Conservation (phyloP, 2,113 vertebrate species). For the Megatriorchis doriae region DNA sequence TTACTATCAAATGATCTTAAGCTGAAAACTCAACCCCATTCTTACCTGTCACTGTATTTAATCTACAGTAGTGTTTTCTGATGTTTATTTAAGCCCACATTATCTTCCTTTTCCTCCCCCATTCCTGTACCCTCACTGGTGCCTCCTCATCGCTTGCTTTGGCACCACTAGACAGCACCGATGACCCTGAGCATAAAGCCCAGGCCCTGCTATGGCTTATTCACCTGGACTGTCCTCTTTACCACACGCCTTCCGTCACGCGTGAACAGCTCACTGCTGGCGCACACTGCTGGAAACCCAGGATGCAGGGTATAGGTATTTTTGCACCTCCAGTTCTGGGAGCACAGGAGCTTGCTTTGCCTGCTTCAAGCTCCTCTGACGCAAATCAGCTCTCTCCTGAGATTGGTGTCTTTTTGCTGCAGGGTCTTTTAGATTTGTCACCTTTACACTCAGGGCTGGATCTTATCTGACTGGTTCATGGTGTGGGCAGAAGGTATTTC, state of each 20-base stretch:
- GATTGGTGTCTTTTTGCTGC: background rate
- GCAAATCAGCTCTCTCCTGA: background rate
- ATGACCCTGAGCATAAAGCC: background rate
- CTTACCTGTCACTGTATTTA: background rate
- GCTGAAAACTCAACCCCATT: background rate
- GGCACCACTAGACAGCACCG: fast-evolving
- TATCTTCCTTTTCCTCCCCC: background rate
- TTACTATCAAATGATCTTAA: background rate
- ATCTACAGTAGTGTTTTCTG: background rate
- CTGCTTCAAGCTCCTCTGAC: background rate
- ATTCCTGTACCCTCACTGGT: background rate
- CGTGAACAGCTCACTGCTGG: background rate
- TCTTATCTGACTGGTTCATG: background rate
- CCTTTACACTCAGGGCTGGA: background rate
- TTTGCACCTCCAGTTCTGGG: background rate
- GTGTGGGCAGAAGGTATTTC: background rate
- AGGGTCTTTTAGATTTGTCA: background rate
- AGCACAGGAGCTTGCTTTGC: background rate
- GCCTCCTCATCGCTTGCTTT: background rate
- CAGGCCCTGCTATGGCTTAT: background rate
- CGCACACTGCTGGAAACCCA: fast-evolving
- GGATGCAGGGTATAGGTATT: fast-evolving
- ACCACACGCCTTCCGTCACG: fast-evolving
- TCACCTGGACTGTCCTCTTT: background rate
- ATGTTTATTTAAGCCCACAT: background rate